A percentile compares a stretch with the other conserved stretches of the same genome.
Conservation (phyloP, 2,888 invertebrate genomes). For the Tinea trinotella region DNA sequence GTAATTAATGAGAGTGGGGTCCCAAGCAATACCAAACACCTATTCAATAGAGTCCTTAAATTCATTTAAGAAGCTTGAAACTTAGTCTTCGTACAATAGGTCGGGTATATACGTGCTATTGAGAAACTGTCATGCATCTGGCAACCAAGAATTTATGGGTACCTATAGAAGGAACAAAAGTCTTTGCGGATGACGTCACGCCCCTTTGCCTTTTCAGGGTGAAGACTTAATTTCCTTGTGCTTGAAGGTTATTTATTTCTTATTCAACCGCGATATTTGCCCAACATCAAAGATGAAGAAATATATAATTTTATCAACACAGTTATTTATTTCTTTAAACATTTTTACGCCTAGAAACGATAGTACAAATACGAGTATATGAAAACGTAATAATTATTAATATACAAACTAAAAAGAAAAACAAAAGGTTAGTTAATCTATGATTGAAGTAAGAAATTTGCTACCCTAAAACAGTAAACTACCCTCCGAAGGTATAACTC, state of each 20-base stretch:
- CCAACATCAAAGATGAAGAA: too few species aligned
- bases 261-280: background rate
- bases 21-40: background rate
- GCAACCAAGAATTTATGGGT: conserved; percentile 20
- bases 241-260: conserved; percentile 2
- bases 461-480: too few species aligned
- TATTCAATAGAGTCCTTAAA: conserved; percentile 1
- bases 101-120: conserved; percentile 22
- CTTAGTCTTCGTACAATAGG: conserved; percentile 26
- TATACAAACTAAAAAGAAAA: too few species aligned
- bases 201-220: conserved; percentile 11
- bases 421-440: too few species aligned
- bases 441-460: too few species aligned
- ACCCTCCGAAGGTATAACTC: too few species aligned
- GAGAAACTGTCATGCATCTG: conserved; percentile 19
- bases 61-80: conserved; percentile 11
- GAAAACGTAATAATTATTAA: too few species aligned
- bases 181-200: conserved; percentile 1
- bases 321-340: too few species aligned
- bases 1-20: background rate
- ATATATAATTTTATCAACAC: too few species aligned
- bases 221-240: conserved; percentile 15
- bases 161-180: conserved; percentile 19
- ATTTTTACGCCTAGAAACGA: too few species aligned
- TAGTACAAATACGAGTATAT: too few species aligned